Evolutionary conservation across 1,140 invertebrate genomes (phyloP), one percentile per base, ranked within the genome.

Genomic region (Zaprionus ghesquierei): DNA sequence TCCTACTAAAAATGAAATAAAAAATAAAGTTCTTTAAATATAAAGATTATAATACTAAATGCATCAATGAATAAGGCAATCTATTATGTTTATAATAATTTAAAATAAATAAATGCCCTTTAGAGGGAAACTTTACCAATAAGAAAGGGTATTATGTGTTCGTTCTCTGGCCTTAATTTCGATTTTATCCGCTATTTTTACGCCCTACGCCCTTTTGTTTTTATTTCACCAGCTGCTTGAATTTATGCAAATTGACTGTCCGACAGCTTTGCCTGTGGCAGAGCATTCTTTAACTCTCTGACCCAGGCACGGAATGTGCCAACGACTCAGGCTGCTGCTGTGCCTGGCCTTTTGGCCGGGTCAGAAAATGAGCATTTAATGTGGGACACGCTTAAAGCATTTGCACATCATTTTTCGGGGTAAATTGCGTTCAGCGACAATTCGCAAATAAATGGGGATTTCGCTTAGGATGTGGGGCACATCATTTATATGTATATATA

Each of bases 231-330:
- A 84, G 49, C 70, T 66, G 63, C 54, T 46, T 54, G 71, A 85
- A 73, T 71, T 87, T 89, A 82, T 87, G 79, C 63, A 87, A 87
- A 87, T 87, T 51, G 23, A 54, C 50, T 70, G 54, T 60, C 60
- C 65, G 62, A 27, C 46, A 51, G 65, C n/a, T 74, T 66, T 66
- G 62, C 65, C 81, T 46, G 44, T 44, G 59, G 58, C 18, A 33
- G 33, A 10, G 50, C 44, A 61, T 50, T 46, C n/a, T n/a, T n/a
- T 41, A 6, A 13, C 51, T 33, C 51, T 33, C 25, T 54, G 27
- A 8, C 25, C 27, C n/a, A 5, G 25, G 51, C 25, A 10, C 15
- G 22, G 23, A 13, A 20, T 46, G 33, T 4, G 18, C 3, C 25
- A 20, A 12, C 25, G 22, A 18, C 18, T n/a, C 59, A 5, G 27